A percentile compares a stretch with the other conserved stretches of the same genome.
Evolutionary conservation across 1,140 invertebrate species (phyloP).

Genomic region (Atopsyche davidsoni): DNA sequence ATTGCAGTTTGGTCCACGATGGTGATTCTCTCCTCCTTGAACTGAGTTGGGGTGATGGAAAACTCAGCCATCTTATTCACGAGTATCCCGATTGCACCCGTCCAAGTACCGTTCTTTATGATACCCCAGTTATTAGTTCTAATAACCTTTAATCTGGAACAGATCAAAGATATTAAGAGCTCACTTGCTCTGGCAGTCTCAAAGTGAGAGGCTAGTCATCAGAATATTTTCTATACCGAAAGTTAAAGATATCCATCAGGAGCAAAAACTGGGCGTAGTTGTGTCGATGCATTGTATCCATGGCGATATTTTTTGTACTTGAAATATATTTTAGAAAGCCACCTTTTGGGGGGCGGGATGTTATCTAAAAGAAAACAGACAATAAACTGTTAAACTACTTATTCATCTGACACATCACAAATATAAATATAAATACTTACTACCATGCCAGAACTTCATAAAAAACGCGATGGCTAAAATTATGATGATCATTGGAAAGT

Average conservation of each 20-base stretch:
- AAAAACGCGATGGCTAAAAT: neutral
- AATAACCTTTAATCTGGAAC: conserved; percentile 13
- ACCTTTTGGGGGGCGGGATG: conserved; percentile 16
- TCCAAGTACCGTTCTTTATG: conserved; percentile 26
- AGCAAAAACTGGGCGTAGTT: conserved; percentile 14
- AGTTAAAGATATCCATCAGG: conserved; percentile 25
- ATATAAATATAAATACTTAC: conserved; percentile 7
- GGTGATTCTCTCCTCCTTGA: conserved; percentile 20
- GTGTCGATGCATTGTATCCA: conserved; percentile 25
- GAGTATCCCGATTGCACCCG: conserved; percentile 19
- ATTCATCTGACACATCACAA: neutral
- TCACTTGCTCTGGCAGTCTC: neutral
- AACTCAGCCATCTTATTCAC: conserved; percentile 19
- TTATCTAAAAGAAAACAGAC: conserved; percentile 14
- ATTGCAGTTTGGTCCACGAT: conserved; percentile 20
- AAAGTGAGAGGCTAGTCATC: neutral
- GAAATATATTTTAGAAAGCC: conserved; percentile 20
- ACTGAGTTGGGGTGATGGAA: conserved; percentile 23
- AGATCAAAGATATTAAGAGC: neutral
- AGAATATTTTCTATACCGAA: conserved; percentile 13
- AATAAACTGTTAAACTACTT: conserved; percentile 1
- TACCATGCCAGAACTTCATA: conserved; percentile 7
- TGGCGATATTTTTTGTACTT: conserved; percentile 8
- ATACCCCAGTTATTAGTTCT: conserved; percentile 25
- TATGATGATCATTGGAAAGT: neutral